A percentile compares a stretch with the other conserved stretches of the same genome.
Conservation (phyloP, 2,888 invertebrate species). For the Gymnoscelis rufifasciata region DNA sequence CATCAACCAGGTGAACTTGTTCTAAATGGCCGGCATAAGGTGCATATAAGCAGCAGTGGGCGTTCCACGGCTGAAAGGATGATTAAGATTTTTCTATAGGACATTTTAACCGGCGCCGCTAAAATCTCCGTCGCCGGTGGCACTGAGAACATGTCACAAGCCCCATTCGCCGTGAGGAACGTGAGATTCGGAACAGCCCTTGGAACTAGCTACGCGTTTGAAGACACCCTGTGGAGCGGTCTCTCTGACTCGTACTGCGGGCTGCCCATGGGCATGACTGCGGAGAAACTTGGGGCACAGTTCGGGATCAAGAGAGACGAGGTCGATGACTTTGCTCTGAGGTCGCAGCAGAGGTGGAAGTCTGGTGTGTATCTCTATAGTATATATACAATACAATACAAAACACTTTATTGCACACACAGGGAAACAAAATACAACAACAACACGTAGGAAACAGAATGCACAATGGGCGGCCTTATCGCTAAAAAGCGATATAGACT, state of each 20-base stretch:
- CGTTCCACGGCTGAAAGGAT: no score
- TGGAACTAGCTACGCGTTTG: constrained; percentile 86
- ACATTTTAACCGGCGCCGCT: constrained; percentile 90
- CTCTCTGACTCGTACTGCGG: constrained; percentile 93
- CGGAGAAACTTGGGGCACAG: constrained; percentile 92
- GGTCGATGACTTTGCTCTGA: constrained; percentile 90
- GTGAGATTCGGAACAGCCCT: constrained; percentile 93
- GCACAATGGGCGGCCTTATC: no score
- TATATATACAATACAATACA: no score
- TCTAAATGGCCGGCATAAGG: no score
- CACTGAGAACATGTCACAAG: constrained; percentile 96
- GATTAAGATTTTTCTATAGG: constrained; percentile 79
- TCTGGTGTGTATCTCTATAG: no score
- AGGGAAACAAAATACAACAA: no score
- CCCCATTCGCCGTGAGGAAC: constrained; percentile 91
- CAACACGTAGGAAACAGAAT: no score
- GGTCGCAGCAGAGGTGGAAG: constrained; percentile 94
- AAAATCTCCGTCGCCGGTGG: constrained; percentile 94
- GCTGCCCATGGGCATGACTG: constrained; percentile 97
- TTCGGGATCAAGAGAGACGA: constrained; percentile 89
- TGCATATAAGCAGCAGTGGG: no score
- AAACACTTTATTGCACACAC: no score
- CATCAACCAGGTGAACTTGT: no score
- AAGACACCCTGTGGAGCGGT: constrained; percentile 92
- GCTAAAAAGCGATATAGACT: no score